Evolutionary conservation across 1,140 invertebrate species (phyloP).

Genomic region (Diprion similis): DNA sequence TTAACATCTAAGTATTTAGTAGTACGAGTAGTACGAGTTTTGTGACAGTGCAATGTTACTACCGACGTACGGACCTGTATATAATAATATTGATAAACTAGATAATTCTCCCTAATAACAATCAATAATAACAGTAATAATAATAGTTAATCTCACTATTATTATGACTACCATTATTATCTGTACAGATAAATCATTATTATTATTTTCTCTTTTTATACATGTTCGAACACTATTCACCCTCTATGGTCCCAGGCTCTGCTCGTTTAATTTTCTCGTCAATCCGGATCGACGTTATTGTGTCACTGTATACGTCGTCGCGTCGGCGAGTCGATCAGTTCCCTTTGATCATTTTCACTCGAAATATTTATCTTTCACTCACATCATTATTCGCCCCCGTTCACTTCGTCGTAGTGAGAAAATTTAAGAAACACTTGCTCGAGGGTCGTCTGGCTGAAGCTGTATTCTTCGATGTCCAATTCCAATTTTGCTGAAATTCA

Average conservation of each 20-base stretch:
- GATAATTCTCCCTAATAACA: constrained; percentile 11
- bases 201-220: not conserved
- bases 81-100: constrained; percentile 3
- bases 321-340: too few species aligned
- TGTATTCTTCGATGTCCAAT: constrained; percentile 81
- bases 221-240: not conserved
- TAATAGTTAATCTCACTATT: constrained; percentile 2
- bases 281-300: too few species aligned
- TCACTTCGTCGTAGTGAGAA: constrained; percentile 75
- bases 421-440: constrained; percentile 89
- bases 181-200: constrained; percentile 7
- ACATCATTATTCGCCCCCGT: constrained; percentile 53
- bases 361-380: constrained; percentile 28
- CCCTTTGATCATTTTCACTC: not conserved
- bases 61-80: not conserved
- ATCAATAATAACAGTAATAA: constrained; percentile 13
- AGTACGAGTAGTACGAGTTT: not conserved
- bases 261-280: not conserved
- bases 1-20: not conserved
- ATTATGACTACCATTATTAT: constrained; percentile 11
- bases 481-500: constrained; percentile 71
- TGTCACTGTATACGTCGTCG: too few species aligned
- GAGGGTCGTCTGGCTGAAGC: constrained; percentile 84
- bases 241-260: constrained; percentile 3
- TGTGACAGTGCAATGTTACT: not conserved